Conservation (phyloP, 2,888 invertebrate species). For the Autographa gamma region DNA sequence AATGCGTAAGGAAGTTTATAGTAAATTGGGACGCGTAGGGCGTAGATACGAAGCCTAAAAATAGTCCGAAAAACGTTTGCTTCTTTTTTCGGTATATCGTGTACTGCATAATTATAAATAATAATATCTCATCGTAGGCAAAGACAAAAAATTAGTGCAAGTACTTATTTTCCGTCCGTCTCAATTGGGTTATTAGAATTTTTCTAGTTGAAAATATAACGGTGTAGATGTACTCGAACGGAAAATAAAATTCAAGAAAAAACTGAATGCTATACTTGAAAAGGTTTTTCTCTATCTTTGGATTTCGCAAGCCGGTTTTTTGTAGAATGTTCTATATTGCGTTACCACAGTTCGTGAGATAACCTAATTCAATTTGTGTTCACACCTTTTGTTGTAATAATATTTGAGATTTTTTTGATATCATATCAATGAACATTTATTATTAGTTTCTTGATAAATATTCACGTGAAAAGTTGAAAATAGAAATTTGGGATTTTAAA, state of each 20-base stretch:
- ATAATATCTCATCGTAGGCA: too few species aligned
- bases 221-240: too few species aligned
- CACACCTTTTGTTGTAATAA: slow-evolving; percentile 11
- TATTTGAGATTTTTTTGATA: not conserved
- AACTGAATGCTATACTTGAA: slow-evolving; percentile 18
- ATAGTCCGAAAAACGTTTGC: too few species aligned
- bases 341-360: slow-evolving; percentile 19
- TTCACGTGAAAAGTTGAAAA: too few species aligned
- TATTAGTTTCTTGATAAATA: not conserved
- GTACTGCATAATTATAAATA: too few species aligned
- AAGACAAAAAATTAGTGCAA: too few species aligned
- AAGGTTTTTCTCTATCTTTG: slow-evolving; percentile 29
- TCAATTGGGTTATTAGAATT: too few species aligned
- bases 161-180: too few species aligned
- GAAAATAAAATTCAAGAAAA: slow-evolving; percentile 6
- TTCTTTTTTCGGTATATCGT: not conserved
- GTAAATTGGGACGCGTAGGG: not conserved
- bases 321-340: slow-evolving; percentile 5
- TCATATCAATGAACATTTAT: not conserved
- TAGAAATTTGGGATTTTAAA: too few species aligned
- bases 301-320: slow-evolving; percentile 13
- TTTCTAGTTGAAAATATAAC: too few species aligned
- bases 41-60: too few species aligned
- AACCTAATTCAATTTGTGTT: slow-evolving; percentile 37
- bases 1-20: not conserved